These are phyloP conservation scores for Forbesichthys agassizii DNA, from an alignment of 2,113 vertebrate genomes.

Conservation along the genomic window DNA sequence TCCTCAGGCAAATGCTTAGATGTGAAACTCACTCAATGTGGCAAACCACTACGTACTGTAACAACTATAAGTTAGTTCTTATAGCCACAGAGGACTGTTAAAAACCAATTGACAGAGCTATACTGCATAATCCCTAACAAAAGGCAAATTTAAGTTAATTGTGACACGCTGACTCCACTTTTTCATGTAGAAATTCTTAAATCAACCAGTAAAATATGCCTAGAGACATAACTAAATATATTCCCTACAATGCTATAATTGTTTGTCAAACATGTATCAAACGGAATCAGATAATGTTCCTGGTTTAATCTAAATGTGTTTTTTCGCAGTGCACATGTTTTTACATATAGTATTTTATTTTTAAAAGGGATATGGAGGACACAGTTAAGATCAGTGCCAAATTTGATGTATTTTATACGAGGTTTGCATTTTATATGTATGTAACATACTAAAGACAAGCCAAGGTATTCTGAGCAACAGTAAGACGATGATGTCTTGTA, in stretches of 20 bases:
- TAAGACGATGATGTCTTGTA: background rate
- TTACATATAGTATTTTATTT: background rate
- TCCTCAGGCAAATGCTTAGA: background rate
- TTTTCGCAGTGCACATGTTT: background rate
- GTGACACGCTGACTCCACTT: slow-evolving; percentile 1
- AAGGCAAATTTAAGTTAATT: background rate
- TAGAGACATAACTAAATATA: background rate
- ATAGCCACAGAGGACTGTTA: background rate
- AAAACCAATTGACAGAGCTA: background rate
- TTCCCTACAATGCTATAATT: background rate
- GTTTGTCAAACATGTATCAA: slow-evolving; percentile 29
- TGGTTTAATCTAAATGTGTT: slow-evolving; percentile 5
- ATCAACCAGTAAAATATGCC: background rate
- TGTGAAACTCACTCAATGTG: slow-evolving; percentile 16
- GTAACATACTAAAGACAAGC: slow-evolving; percentile 22
- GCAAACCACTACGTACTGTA: slow-evolving; percentile 29
- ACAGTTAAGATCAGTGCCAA: background rate
- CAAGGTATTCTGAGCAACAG: slow-evolving; percentile 4
- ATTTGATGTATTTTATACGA: background rate
- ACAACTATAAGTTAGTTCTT: background rate
- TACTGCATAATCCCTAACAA: background rate
- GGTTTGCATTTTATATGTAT: slow-evolving; percentile 16
- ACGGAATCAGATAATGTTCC: slow-evolving; percentile 36
- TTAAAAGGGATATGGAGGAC: background rate
- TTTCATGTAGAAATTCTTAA: background rate